phyloP scores from a whole-genome alignment of 2,797 vertebrate species.

The Notolepis coatsorum region DNA sequence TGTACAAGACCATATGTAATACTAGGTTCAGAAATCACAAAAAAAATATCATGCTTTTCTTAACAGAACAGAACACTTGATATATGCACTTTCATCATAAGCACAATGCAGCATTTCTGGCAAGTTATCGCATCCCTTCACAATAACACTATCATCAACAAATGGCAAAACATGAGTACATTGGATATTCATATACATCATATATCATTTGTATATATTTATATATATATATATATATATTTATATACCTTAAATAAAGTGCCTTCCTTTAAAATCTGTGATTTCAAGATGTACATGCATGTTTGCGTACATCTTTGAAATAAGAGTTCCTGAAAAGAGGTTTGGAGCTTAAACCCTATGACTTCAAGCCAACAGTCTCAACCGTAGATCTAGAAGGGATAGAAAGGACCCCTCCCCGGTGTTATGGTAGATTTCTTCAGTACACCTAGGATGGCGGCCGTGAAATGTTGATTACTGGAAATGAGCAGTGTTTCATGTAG shows the following conservation, averaged over 20 bases:
- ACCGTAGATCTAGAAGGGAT: slow-evolving; percentile 41
- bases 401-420: slow-evolving; percentile 40
- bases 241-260: slow-evolving; percentile 80
- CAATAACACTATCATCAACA: slow-evolving; percentile 57
- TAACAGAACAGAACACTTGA: slow-evolving; percentile 62
- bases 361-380: slow-evolving; percentile 23
- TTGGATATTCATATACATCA: slow-evolving; percentile 26
- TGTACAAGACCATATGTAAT: slow-evolving; percentile 83
- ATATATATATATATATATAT: slow-evolving; percentile 25
- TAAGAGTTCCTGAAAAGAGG: slow-evolving; percentile 73
- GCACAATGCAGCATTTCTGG: slow-evolving; percentile 69
- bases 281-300: slow-evolving; percentile 62
- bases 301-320: slow-evolving; percentile 56
- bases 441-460: background rate
- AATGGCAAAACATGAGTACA: slow-evolving; percentile 60
- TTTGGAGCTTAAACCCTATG: slow-evolving; percentile 58
- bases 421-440: background rate
- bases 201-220: slow-evolving; percentile 35
- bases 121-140: slow-evolving; percentile 62
- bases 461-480: background rate
- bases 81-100: slow-evolving; percentile 59
- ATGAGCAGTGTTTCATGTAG: background rate
- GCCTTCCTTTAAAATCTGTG: slow-evolving; percentile 73
- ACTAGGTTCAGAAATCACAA: slow-evolving; percentile 76
- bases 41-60: slow-evolving; percentile 70